Evolutionary conservation across 2,888 invertebrate species (phyloP).

Genomic region (Cactoblastis cactorum): DNA sequence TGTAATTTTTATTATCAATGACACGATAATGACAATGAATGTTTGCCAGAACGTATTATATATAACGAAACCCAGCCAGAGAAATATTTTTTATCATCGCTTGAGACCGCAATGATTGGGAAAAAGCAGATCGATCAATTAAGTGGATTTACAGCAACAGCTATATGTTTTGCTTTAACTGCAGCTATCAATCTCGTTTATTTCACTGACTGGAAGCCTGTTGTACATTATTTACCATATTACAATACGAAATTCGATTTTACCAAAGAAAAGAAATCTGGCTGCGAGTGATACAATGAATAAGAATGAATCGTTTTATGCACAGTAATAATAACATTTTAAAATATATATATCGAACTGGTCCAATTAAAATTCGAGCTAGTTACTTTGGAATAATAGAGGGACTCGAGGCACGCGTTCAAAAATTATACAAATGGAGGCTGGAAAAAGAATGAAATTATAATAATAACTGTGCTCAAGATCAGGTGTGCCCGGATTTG

Average conservation of each 20-base stretch:
- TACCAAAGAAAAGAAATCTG: constrained; percentile 22
- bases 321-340: not conserved
- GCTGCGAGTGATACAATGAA: constrained; percentile 22
- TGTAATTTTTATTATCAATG: too few species aligned
- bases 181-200: constrained; percentile 79
- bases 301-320: constrained; percentile 9
- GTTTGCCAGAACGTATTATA: not conserved
- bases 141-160: constrained; percentile 67
- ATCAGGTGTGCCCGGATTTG: constrained; percentile 75
- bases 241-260: constrained; percentile 83
- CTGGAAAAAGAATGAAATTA: constrained; percentile 54
- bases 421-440: constrained; percentile 41
- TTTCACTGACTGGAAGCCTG: constrained; percentile 86
- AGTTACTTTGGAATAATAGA: constrained; percentile 30
- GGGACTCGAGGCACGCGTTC: constrained; percentile 44
- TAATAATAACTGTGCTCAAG: constrained; percentile 64
- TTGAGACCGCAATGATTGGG: constrained; percentile 36
- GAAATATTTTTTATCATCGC: not conserved
- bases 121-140: constrained; percentile 80
- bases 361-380: constrained; percentile 18
- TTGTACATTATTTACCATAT: constrained; percentile 84
- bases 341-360: constrained; percentile 6
- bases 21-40: too few species aligned
- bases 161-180: constrained; percentile 78
- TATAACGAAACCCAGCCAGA: too few species aligned